Conservation (phyloP, 2,888 invertebrate genomes). For the Aricia artaxerxes region DNA sequence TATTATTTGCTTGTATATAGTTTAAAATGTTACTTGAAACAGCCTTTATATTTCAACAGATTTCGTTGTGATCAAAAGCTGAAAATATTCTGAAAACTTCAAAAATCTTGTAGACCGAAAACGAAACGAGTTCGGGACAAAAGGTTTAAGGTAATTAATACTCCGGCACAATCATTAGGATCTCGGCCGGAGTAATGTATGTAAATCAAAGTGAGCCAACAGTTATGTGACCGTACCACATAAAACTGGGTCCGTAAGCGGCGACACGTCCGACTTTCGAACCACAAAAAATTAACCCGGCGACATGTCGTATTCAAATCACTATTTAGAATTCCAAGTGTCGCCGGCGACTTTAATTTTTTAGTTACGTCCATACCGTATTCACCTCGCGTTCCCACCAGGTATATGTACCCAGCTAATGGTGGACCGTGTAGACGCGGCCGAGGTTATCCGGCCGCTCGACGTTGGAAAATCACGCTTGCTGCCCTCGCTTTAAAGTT, state of each 20-base stretch:
- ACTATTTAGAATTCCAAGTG: conserved; percentile 73
- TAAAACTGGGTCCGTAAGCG: conserved; percentile 27
- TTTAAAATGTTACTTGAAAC: no score
- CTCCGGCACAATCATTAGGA: conserved; percentile 7
- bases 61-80: neutral
- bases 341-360: conserved; percentile 69
- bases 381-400: conserved; percentile 72
- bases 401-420: conserved; percentile 64
- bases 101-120: neutral
- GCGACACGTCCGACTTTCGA: conserved; percentile 58
- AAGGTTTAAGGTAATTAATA: conserved; percentile 7
- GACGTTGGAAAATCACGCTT: conserved; percentile 48
- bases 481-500: conserved; percentile 48
- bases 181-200: neutral
- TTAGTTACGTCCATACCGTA: conserved; percentile 68
- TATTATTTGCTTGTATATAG: neutral
- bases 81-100: neutral
- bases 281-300: conserved; percentile 56
- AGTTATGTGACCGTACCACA: conserved; percentile 30
- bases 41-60: neutral
- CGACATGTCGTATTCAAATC: conserved; percentile 70
- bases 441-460: conserved; percentile 39
- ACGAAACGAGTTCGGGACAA: neutral
- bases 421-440: conserved; percentile 52
- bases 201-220: conserved; percentile 18